Base-by-base conservation (phyloP, 2,797 vertebrate genomes). In the Neosilurus mollespiculum region DNA sequence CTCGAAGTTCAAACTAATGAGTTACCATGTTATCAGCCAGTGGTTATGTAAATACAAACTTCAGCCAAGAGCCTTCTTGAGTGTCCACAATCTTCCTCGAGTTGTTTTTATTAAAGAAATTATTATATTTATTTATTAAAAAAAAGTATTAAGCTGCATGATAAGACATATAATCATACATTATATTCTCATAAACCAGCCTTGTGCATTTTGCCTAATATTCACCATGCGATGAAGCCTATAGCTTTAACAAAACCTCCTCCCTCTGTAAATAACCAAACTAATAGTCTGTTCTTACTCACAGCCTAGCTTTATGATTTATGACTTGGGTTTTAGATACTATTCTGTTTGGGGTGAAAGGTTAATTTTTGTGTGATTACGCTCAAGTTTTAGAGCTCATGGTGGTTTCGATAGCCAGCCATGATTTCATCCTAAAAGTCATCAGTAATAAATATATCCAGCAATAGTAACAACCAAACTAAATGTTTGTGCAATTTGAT, bases 1-100 rank as follows among this genome's bases (percentile, higher is more conserved):
- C 76, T 85, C 83, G 58, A 88, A 89, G 84, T 77, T 56, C 84
- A 86, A 65, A 82, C 56, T 87, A 89, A 88, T 89, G 85, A 84
- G 86, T 89, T 81, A 87, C 87, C 80, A 66, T 78, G 81, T 87
- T 86, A 89, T 88, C 84, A 80, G 83, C 72, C 80, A 81, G 26
- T 30, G 62, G 72, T 83, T 86, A 66, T 83, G 78, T 86, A 81
- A 87, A 87, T 76, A 86, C 80, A 79, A 86, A 81, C 67, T 71
- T 86, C 54, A 16, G 79, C 80, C 81, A 72, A 78, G 79, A 66
- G 80, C 78, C 82, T 72, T 83, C 71, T 80, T 26, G 16, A 84
- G 49, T 71, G 72, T 78, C 65, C 80, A 67, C 71, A 80, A 75
- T 34, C 37, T 79, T 67, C 37, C 43, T 83, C 24, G 7, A 20